These are phyloP conservation scores for Oxygymnocypris stewartii DNA, from an alignment of 2,113 vertebrate genomes.

Conservation along the genomic window DNA sequence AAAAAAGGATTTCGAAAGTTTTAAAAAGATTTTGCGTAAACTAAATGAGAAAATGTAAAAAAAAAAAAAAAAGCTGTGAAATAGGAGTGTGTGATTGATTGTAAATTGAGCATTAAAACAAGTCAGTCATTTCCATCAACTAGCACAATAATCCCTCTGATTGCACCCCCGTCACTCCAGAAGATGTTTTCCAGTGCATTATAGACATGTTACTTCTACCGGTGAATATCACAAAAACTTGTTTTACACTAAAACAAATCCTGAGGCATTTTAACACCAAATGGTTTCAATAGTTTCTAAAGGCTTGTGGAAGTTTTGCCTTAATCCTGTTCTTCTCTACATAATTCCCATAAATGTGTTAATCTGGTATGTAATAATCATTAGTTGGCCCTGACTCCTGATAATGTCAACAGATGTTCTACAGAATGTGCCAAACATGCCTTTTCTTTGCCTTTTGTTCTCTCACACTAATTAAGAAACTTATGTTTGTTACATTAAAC, in stretches of 20 bases:
- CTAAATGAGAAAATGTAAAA: conserved; percentile 32
- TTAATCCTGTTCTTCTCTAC: conserved; percentile 2
- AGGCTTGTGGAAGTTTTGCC: not conserved
- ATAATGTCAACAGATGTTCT: conserved; percentile 4
- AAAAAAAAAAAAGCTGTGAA: conserved; percentile 25
- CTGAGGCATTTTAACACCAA: conserved; percentile 14
- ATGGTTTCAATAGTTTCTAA: not conserved
- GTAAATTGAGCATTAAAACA: conserved; percentile 49
- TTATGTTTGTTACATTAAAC: conserved; percentile 6
- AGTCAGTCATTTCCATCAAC: conserved; percentile 29
- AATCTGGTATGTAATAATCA: not conserved
- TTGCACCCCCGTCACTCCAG: not conserved
- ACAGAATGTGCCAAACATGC: conserved; percentile 9
- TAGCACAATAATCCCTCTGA: not conserved
- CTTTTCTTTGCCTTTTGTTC: not conserved
- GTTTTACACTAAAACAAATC: conserved; percentile 15
- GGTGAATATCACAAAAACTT: conserved; percentile 10
- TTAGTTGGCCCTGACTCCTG: conserved; percentile 4
- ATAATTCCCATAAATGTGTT: not conserved
- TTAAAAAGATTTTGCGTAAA: conserved; percentile 52
- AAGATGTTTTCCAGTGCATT: not conserved
- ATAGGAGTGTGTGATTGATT: conserved; percentile 53
- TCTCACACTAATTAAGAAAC: not conserved
- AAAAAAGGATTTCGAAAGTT: conserved; percentile 45
- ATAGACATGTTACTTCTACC: not conserved